Evolutionary conservation across 2,797 vertebrate species (phyloP), one percentile per base, ranked within the genome.

Genomic region (Alca torda): DNA sequence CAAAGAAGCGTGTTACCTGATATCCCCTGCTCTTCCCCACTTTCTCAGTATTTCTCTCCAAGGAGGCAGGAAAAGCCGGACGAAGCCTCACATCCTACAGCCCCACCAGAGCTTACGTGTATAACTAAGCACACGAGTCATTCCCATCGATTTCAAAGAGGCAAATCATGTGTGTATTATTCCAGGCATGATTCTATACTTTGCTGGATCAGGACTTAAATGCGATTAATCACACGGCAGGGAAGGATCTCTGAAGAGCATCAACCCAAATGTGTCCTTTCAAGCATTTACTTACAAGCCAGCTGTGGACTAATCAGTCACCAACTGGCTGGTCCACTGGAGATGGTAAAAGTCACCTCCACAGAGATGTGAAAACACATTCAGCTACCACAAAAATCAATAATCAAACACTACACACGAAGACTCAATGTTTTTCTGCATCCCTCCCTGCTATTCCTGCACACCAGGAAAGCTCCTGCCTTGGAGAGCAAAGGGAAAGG

Each of bases 291-390:
- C 95, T 91, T 94, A 88, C 95, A 79, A 94, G 94, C 96, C 96
- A 97, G 96, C 95, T 97, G 96, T 94, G 93, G 96, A 96, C 85
- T 96, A 91, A 96, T 96, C 96, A 96, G 95, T 96, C 96, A 97
- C 91, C 96, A 94, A 96, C 95, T 90, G 96, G 73, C 94, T 96
- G 85, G 95, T 87, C 96, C 95, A 96, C 72, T 91, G 81, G 87
- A 96, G 94, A 96, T 95, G 59, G 87, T 88, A 95, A 96, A 97
- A 97, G 97, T 96, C 96, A 96, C 94, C 92, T 94, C 94, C 91
- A 73, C 19, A 19, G 92, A 96, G 92, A 67, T 60, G 61, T 5
- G 70, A 82, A 63, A 95, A 60, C 43, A 72, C 69, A 68, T n/a
- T 81, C 59, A 67, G 37, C 79, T 93, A 46, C 39, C 43, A 37